Evolutionary conservation across 2,888 invertebrate species (phyloP), one percentile per base, ranked within the genome.

Genomic region (Agrochola lychnidis): DNA sequence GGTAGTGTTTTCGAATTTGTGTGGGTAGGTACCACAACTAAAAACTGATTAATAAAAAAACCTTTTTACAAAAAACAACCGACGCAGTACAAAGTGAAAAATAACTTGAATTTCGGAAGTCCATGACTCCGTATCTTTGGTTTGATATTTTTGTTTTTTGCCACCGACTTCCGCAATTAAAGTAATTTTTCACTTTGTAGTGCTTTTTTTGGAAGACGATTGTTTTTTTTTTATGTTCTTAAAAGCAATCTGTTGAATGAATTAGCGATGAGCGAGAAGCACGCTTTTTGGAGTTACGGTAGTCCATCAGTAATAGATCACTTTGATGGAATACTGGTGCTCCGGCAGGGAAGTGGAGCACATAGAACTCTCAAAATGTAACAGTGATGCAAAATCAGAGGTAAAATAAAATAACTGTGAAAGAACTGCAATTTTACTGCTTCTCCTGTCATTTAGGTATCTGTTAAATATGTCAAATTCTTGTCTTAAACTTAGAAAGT

Each of bases 261-360:
- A 30, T 30, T 82, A 36, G 25, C 14, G 25, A 10, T 14, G 1
- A n/a, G 4, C 14, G 61, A 30, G 30, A 62, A 14, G 22, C 69
- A 2, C 2, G 70, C 78, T 7, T 19, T 53, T 6, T 73, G 73
- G 83, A 82, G 40, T 30, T 82, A 42, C 48, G 63, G 70, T 9
- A 57, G 25, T 12, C 57, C 73, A 12, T 59, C 48, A 45, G 73
- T 78, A 14, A 45, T 81, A 22, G 59, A 62, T 1, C 19, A 70
- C 7, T 40, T 36, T 78, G 51, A 36, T 82, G 62, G 14, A 22
- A 45, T 30, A 48, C 22, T 82, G 83, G 78, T 81, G 83, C 62
- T 12, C 61, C 0, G 62, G 36, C 4, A n/a, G 0, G 1, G 7
- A 45, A 5, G 30, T 81, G 9, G 2, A 53, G 19, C 19, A 25